These are phyloP conservation scores for Eupithecia exiguata DNA, from an alignment of 2,888 invertebrate species.

Conservation along the genomic window DNA sequence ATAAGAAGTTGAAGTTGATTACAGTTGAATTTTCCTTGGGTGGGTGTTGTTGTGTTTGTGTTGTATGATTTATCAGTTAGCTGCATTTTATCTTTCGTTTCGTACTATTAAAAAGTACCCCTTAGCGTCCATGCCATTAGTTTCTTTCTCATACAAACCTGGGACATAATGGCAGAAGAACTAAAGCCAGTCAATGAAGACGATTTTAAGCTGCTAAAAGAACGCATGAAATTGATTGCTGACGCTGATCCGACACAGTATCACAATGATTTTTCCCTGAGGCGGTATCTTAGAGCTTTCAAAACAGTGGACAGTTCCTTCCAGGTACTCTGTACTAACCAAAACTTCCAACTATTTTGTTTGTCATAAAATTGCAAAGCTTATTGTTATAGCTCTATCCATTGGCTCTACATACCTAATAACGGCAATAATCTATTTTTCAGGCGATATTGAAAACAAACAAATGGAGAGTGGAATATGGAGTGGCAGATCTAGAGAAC, in stretches of 20 bases:
- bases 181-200: conserved; percentile 84
- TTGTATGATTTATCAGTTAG: no score
- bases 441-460: conserved; percentile 91
- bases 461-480: conserved; percentile 90
- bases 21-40: no score
- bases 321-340: conserved; percentile 79
- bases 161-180: conserved; percentile 68
- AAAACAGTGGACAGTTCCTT: conserved; percentile 89
- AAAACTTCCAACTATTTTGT: neutral
- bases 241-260: conserved; percentile 89
- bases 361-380: neutral
- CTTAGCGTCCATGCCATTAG: no score
- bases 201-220: conserved; percentile 86
- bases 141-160: no score
- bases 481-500: conserved; percentile 84
- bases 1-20: no score
- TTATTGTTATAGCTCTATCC: neutral
- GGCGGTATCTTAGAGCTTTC: conserved; percentile 89
- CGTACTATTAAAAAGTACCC: no score
- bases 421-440: conserved; percentile 33
- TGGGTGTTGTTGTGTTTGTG: no score
- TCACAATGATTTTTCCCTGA: conserved; percentile 89
- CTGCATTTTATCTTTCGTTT: no score
- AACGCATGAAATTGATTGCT: conserved; percentile 88
- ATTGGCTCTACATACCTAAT: neutral